A percentile compares a stretch with the other conserved stretches of the same genome.
phyloP scores from a whole-genome alignment of 2,888 invertebrate species.

The Sminthurinus aureus region DNA sequence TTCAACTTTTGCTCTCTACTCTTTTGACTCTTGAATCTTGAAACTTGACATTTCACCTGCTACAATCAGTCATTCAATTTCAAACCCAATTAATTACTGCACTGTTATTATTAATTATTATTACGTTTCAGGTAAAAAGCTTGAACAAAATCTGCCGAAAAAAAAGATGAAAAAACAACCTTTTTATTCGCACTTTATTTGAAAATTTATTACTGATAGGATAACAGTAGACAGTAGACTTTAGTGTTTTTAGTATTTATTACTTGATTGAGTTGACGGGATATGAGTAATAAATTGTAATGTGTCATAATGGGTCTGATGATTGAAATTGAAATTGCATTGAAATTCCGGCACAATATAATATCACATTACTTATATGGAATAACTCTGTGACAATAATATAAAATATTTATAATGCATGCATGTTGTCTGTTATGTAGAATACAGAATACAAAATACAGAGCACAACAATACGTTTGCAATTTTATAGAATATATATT shows the following conservation, averaged over 20 bases:
- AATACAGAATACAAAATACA: not conserved
- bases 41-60: too few relatives aligned
- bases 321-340: not conserved
- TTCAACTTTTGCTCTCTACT: too few relatives aligned
- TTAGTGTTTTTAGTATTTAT: not conserved
- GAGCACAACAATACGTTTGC: not conserved
- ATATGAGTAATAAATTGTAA: not conserved
- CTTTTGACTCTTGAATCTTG: too few relatives aligned
- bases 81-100: too few relatives aligned
- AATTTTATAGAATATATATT: not conserved
- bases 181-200: conserved; percentile 5
- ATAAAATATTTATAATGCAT: not conserved
- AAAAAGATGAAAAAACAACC: not conserved
- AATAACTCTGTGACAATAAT: not conserved
- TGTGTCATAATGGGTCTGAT: not conserved
- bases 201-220: not conserved
- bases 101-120: too few relatives aligned
- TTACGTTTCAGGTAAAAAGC: too few relatives aligned
- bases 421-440: not conserved
- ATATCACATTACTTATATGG: not conserved
- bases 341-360: not conserved
- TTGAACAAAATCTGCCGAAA: not conserved
- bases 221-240: not conserved
- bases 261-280: too few relatives aligned
- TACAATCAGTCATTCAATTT: too few relatives aligned